These are phyloP conservation scores for Yponomeuta cagnagella DNA, from an alignment of 2,888 invertebrate genomes.

Conservation along the genomic window DNA sequence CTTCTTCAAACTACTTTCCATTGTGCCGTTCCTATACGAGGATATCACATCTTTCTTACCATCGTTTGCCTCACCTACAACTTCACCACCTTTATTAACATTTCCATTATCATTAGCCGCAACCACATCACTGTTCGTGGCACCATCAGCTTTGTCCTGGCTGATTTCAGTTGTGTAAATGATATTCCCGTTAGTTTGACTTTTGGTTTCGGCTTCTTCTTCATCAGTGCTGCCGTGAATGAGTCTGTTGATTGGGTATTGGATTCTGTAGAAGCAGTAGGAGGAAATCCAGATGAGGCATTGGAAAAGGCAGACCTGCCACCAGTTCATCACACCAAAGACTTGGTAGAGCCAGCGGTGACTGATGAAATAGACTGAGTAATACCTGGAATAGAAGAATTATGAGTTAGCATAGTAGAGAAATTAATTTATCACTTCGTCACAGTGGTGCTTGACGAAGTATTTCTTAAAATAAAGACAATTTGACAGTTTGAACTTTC, in stretches of 20 bases:
- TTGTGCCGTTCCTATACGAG: neutral
- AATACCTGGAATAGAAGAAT: slow-evolving; percentile 42
- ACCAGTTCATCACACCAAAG: slow-evolving; percentile 70
- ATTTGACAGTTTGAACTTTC: too few species aligned
- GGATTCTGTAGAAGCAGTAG: slow-evolving; percentile 51
- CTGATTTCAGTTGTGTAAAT: neutral
- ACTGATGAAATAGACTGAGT: slow-evolving; percentile 59
- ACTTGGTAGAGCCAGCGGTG: slow-evolving; percentile 70
- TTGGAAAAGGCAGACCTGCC: slow-evolving; percentile 61
- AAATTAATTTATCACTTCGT: neutral
- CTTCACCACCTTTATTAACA: neutral
- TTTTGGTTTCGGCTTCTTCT: neutral
- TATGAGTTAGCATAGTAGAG: neutral
- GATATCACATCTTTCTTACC: neutral
- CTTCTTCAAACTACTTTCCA: slow-evolving; percentile 20
- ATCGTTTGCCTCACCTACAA: neutral
- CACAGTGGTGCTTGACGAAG: too few species aligned
- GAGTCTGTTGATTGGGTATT: slow-evolving; percentile 55
- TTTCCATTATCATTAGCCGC: neutral
- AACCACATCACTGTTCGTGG: neutral
- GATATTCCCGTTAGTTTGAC: neutral
- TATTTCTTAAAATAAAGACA: too few species aligned
- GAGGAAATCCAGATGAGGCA: slow-evolving; percentile 47
- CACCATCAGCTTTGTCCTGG: neutral
- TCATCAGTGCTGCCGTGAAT: slow-evolving; percentile 37